Evolutionary conservation across 2,113 vertebrate genomes (phyloP).

Genomic region (Psophia crepitans): DNA sequence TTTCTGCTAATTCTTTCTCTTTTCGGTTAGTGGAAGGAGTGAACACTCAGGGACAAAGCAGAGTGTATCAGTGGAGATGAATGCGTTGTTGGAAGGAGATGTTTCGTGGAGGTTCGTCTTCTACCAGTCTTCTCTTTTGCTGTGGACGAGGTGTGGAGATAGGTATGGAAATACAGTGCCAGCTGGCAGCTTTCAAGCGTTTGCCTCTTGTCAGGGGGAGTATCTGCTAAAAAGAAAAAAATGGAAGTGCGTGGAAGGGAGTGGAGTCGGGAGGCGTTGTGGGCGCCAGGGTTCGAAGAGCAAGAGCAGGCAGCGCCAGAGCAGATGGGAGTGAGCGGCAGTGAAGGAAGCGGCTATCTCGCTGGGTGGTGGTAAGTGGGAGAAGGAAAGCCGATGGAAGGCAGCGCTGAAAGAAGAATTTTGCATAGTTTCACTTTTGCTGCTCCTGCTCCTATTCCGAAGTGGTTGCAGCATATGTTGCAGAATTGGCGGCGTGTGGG

Average conservation of each 20-base stretch:
- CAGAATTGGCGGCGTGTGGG: not conserved
- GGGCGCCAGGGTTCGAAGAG: not conserved
- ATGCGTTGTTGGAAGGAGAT: not conserved
- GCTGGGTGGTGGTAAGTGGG: not conserved
- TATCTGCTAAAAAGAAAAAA: not conserved
- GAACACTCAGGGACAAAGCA: not conserved
- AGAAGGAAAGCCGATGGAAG: not conserved
- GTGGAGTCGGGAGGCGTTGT: not conserved
- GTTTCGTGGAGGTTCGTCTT: not conserved
- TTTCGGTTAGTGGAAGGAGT: not conserved
- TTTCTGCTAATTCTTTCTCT: not conserved
- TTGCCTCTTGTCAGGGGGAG: not conserved
- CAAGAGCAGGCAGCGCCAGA: not conserved
- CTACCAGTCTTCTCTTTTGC: not conserved
- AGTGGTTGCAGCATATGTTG: not conserved
- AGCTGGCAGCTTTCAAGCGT: not conserved
- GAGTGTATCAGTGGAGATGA: not conserved
- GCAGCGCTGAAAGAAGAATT: not conserved
- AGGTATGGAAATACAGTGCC: not conserved
- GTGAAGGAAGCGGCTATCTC: not conserved
- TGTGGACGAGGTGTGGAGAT: not conserved
- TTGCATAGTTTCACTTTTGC: not conserved
- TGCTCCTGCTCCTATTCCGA: not conserved
- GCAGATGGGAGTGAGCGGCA: not conserved
- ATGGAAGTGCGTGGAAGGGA: not conserved